Percentiles rank a stretch among this genome's conserved stretches.
phyloP scores from a whole-genome alignment of 2,888 invertebrate genomes.

The Drosophila siamana region DNA sequence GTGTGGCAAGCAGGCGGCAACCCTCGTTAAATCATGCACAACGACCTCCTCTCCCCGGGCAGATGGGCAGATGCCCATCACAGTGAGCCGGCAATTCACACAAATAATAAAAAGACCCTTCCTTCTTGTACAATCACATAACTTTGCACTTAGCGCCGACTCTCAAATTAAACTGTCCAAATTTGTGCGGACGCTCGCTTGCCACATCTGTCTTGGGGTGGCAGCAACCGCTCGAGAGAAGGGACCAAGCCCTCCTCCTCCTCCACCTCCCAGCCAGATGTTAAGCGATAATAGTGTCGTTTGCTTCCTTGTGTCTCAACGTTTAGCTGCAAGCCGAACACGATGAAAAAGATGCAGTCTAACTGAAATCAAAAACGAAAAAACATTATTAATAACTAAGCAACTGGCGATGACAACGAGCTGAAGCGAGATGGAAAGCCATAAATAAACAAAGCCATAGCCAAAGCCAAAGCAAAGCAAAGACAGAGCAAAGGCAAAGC shows the following conservation, averaged over 20 bases:
- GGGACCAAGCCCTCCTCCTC: slow-evolving; percentile 28
- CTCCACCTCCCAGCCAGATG: slow-evolving; percentile 46
- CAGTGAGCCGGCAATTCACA: slow-evolving; percentile 1
- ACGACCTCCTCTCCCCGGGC: too few species aligned
- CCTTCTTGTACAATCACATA: slow-evolving; percentile 69
- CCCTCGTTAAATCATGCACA: slow-evolving; percentile 22
- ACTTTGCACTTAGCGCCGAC: slow-evolving; percentile 78
- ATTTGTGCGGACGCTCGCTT: slow-evolving; percentile 42
- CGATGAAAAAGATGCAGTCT: slow-evolving; percentile 43
- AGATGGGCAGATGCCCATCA: slow-evolving; percentile 19
- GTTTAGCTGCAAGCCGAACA: slow-evolving; percentile 35
- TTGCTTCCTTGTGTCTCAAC: slow-evolving; percentile 54
- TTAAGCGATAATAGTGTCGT: slow-evolving; percentile 58
- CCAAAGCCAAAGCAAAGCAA: not conserved
- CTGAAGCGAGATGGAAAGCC: slow-evolving; percentile 12
- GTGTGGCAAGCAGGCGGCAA: slow-evolving; percentile 6
- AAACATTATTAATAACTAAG: slow-evolving; percentile 52
- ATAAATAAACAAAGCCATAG: slow-evolving; percentile 18
- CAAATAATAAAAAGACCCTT: slow-evolving; percentile 43
- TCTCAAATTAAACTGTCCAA: slow-evolving; percentile 80
- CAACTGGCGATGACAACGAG: slow-evolving; percentile 12
- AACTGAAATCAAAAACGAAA: not conserved
- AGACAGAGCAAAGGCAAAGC: slow-evolving; percentile 11
- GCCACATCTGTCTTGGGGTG: slow-evolving; percentile 33
- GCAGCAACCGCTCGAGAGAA: not conserved